phyloP scores from a whole-genome alignment of 1,140 invertebrate genomes.

The Bursaphelenchus mucronatus region DNA sequence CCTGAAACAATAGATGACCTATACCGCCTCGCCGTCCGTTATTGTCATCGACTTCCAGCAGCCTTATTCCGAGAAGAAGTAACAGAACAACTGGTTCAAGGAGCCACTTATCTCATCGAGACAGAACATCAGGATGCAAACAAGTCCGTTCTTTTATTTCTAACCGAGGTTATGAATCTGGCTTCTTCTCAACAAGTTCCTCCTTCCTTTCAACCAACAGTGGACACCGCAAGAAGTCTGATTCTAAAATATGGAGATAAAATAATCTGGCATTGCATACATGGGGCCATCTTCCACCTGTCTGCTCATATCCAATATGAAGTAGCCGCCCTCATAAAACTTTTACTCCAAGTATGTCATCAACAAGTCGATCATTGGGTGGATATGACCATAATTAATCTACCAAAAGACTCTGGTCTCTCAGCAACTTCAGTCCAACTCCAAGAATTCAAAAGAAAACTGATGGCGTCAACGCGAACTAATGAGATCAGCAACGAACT shows the following conservation, averaged over 20 bases:
- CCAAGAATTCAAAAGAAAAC: constrained; percentile 21
- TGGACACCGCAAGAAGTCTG: constrained; percentile 17
- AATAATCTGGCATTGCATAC: constrained; percentile 23
- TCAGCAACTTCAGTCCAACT: constrained; percentile 38
- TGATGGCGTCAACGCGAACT: constrained; percentile 24
- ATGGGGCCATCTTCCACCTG: constrained; percentile 22
- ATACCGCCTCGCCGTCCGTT: constrained; percentile 78
- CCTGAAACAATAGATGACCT: constrained; percentile 96
- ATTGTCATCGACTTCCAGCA: constrained; percentile 70
- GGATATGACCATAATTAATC: constrained; percentile 15
- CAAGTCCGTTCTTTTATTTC: constrained; percentile 39
- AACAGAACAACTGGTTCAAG: constrained; percentile 73
- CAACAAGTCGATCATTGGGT: constrained; percentile 35
- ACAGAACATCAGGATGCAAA: constrained; percentile 92
- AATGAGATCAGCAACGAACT: constrained; percentile 12
- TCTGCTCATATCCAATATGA: constrained; percentile 35
- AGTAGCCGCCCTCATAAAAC: constrained; percentile 34
- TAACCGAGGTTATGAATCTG: constrained; percentile 29
- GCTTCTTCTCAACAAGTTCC: neutral
- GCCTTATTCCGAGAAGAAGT: constrained; percentile 73
- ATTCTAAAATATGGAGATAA: constrained; percentile 24
- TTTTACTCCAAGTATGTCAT: constrained; percentile 28
- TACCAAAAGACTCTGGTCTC: constrained; percentile 41
- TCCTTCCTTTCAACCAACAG: constrained; percentile 15
- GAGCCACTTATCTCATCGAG: constrained; percentile 74